Base-by-base conservation (phyloP, 2,797 vertebrate species). In the Poeciliopsis paucimaculata region DNA sequence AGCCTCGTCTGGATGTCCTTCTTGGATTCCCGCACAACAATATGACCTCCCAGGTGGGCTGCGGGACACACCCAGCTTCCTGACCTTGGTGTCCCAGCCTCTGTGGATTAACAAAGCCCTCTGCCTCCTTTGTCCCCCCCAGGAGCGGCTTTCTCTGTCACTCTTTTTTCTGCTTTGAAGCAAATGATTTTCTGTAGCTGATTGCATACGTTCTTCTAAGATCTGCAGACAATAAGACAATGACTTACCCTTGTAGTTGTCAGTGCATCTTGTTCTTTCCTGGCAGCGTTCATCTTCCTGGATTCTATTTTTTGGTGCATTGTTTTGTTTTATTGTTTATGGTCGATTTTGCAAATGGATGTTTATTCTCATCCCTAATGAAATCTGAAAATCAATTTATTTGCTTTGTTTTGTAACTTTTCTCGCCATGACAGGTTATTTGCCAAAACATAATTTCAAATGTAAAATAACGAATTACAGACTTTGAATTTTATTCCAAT, bases 221-320 rank as follows among this genome's bases (percentile, higher is more conserved):
- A 94, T 92, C 89, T 82, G 1, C 87, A 93, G 84, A 94, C 91
- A 95, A 89, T 90, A 90, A 90, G 64, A 86, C 92, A 88, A 89
- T 90, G 84, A 75, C 85, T 84, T 86, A 82, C 70, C 55, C 73
- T 75, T 77, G 86, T 84, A 82, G 83, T 90, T 90, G 92, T 93
- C 92, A 82, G 73, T 81, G 77, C 88, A 86, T 93, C 91, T 92
- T 84, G 31, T 85, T 88, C 81, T 72, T 72, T 83, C 81, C 86
- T 87, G 86, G 89, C 91, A 91, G 84, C 91, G 72, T 89, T 90
- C 81, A 78, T 90, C 83, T 83, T 41, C 34, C 34, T 4, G 39
- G 34, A 23, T 39, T 9, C 89, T 78, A 87, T 66, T 89, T 81
- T 77, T 84, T 73, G 92, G 86, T 68, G 90, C 91, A 85, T 60